Conservation (phyloP, 2,113 vertebrate genomes). For the Marmota monax region DNA sequence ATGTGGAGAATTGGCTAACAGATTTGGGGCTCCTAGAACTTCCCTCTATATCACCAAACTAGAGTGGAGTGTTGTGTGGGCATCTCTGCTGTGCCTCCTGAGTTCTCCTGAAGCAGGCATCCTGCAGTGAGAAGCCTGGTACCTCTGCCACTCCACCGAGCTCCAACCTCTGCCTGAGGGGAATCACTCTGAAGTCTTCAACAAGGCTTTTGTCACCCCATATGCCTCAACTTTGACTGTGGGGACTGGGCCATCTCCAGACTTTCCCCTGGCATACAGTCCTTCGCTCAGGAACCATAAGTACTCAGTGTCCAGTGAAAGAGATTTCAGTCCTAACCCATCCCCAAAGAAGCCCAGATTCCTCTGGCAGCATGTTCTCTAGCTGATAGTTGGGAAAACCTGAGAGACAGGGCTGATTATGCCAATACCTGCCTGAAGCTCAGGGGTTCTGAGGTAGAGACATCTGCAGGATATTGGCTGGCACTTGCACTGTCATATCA, state of each 20-base stretch:
- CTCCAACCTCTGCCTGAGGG: neutral
- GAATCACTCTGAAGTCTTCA: neutral
- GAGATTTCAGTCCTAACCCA: neutral
- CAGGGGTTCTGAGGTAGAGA: neutral
- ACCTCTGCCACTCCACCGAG: neutral
- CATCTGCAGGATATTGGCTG: neutral
- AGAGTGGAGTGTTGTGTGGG: neutral
- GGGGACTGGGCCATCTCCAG: neutral
- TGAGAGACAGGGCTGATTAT: neutral
- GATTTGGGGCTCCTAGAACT: neutral
- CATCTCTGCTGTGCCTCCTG: neutral
- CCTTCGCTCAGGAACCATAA: neutral
- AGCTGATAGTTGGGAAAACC: neutral
- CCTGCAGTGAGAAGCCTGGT: neutral
- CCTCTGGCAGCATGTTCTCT: neutral
- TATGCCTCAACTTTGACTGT: neutral
- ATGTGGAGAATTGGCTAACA: neutral
- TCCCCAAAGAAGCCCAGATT: neutral
- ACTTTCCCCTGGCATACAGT: neutral
- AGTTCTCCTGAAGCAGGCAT: neutral
- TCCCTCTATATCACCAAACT: neutral
- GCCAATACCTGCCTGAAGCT: neutral
- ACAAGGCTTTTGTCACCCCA: neutral
- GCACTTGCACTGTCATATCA: neutral
- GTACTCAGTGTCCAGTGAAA: neutral